These are phyloP conservation scores for Eupithecia abbreviata DNA, from an alignment of 2,888 invertebrate genomes.

Conservation along the genomic window DNA sequence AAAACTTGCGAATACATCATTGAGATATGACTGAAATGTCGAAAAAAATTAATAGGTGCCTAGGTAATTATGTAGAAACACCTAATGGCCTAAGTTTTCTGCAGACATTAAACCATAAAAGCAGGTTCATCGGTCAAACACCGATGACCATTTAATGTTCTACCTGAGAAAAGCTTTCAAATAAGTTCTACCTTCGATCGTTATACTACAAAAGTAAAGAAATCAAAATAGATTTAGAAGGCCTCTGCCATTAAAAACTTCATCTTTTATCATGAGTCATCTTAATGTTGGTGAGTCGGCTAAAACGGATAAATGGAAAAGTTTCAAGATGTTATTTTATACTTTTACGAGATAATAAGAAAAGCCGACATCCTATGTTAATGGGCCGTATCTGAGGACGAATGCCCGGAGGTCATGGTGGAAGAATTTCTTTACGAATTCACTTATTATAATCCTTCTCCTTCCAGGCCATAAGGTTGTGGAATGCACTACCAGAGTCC, in stretches of 20 bases:
- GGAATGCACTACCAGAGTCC: too few species aligned
- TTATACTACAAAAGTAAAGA: background rate
- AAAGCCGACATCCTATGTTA: constrained; percentile 25
- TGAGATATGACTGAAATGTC: too few species aligned
- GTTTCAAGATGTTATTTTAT: constrained; percentile 23
- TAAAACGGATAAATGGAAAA: constrained; percentile 32
- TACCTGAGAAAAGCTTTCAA: background rate
- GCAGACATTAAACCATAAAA: background rate
- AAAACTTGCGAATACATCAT: too few species aligned
- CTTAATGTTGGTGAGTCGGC: constrained; percentile 35
- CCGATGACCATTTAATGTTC: background rate
- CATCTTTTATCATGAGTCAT: constrained; percentile 15
- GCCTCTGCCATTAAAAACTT: constrained; percentile 4
- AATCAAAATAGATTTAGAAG: background rate
- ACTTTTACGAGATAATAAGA: constrained; percentile 20
- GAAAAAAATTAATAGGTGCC: too few species aligned
- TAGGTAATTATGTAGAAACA: background rate
- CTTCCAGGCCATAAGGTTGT: too few species aligned
- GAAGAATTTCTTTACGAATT: constrained; percentile 18
- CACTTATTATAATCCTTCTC: too few species aligned
- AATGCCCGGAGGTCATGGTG: constrained; percentile 30
- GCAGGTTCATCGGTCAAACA: background rate
- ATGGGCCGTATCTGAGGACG: constrained; percentile 27
- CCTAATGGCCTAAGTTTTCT: background rate
- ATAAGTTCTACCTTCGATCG: background rate